Evolutionary conservation across 2,888 invertebrate species (phyloP), one percentile per base, ranked within the genome.

Genomic region (Disparrhopalites patrizii): DNA sequence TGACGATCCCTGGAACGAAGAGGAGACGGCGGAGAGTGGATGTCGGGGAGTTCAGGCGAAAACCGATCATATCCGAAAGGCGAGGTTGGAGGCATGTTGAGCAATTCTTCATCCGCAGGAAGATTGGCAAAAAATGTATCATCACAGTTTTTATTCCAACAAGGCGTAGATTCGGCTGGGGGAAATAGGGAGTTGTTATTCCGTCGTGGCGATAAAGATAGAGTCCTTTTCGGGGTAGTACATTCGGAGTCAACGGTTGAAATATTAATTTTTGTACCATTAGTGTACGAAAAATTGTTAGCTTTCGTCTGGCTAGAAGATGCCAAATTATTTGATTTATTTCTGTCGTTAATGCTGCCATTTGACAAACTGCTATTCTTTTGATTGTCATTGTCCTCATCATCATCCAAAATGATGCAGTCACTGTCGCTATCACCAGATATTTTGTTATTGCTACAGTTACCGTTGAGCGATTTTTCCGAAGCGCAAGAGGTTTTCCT

Each of bases 51-150:
- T 3, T 23, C 25, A 3, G 47, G 47, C 20, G 47, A 47, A 47
- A 25, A 20, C 8, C 47, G 47, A 23, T 25, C 47, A 47, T 47
- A 47, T 15, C 64, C 64, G 7, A 47, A 18, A 1, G 63, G 60
- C 13, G 64, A 58, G 2, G 55, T 67, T 23, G 64, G 63, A 23
- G 63, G 65, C 7, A 51, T 33, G 23, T 65, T 66, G 54, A 50
- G 65, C 13, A 54, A 23, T 3, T 64, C 36, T 25, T 63, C 38
- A 47, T 70, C 69, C 5, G 65, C 66, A 0, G 72, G 72, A 56
- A 72, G 68, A 31, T 69, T 68, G 5, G 68, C 68, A 60, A 70
- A 72, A n/a, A 72, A 56, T 8, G 68, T 65, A 55, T 72, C 72
- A 54, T 72, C 71, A n/a, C 56, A 62, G 15, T 38, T 68, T 30